Percentiles rank a stretch among this genome's conserved stretches.
Conservation (phyloP, 30 jellyfish, hydroid and myxozoan genomes). For the Nemopilema nomurai region DNA sequence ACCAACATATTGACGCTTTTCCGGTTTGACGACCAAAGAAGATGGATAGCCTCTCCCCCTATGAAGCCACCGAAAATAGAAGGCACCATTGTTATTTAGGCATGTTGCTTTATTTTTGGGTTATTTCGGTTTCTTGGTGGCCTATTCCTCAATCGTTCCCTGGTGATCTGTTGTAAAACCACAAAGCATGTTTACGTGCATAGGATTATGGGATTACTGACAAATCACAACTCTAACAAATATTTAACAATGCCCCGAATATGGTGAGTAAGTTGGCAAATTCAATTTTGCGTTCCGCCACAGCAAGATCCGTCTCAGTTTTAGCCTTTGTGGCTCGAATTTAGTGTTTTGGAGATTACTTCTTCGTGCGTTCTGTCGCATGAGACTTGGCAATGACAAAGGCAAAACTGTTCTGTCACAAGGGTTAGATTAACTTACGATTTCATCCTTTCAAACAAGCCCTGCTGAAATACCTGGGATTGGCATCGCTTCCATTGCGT, state of each 20-base stretch:
- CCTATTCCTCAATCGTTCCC: not conserved
- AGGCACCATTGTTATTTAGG: not conserved
- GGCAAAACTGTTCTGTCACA: not conserved
- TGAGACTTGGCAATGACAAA: not conserved
- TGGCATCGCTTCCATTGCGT: not conserved
- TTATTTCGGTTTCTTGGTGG: constrained; percentile 32
- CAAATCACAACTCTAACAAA: constrained; percentile 10
- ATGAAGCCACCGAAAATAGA: not conserved
- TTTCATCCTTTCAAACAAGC: not conserved
- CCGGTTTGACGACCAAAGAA: too few species aligned
- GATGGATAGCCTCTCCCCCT: too few species aligned
- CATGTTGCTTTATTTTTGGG: constrained; percentile 1
- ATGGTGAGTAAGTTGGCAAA: not conserved
- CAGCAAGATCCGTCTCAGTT: not conserved
- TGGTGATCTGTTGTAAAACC: not conserved
- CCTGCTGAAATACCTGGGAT: not conserved
- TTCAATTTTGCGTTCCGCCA: not conserved
- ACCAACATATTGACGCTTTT: too few species aligned
- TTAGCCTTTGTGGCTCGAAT: not conserved
- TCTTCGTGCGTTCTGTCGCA: not conserved
- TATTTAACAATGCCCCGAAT: not conserved
- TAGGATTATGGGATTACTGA: constrained; percentile 8
- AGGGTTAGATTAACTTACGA: not conserved
- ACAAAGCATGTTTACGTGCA: constrained; percentile 32
- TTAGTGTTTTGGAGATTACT: not conserved